Conservation (phyloP, 2,888 invertebrate species). For the Parnassius smintheus region DNA sequence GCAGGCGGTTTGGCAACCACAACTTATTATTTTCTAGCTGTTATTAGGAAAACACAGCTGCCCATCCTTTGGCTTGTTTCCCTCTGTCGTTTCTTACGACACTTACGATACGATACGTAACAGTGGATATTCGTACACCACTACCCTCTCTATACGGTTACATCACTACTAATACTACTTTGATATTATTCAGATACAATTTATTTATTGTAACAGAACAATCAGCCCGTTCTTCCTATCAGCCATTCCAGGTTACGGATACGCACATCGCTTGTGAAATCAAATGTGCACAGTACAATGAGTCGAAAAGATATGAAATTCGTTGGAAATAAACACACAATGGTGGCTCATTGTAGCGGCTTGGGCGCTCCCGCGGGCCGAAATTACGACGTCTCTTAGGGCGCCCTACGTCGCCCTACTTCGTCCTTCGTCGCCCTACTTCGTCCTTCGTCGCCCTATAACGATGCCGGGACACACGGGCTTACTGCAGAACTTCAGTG, state of each 20-base stretch:
- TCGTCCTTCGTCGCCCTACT: not conserved
- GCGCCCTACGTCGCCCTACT: conserved; percentile 1
- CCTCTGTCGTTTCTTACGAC: too few species aligned
- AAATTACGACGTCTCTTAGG: conserved; percentile 18
- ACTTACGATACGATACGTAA: too few species aligned
- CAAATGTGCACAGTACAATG: conserved; percentile 27
- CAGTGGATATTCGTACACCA: too few species aligned
- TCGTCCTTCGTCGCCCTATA: not conserved
- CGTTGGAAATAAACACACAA: conserved; percentile 30
- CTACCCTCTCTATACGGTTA: too few species aligned
- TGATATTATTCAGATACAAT: conserved; percentile 2
- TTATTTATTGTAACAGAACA: conserved; percentile 19
- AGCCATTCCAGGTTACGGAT: conserved; percentile 16
- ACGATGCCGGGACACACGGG: not conserved
- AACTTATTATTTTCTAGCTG: too few species aligned
- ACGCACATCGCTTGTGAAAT: conserved; percentile 23
- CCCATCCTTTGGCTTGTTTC: too few species aligned
- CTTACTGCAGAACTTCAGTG: too few species aligned
- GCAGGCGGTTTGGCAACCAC: too few species aligned
- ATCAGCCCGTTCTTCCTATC: conserved; percentile 8
- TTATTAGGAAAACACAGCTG: too few species aligned
- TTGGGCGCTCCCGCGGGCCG: conserved; percentile 19
- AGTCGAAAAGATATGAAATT: conserved; percentile 30
- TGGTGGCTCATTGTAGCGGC: conserved; percentile 23
- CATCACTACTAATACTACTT: not conserved